phyloP scores from a whole-genome alignment of 2,888 invertebrate genomes.

The Leptodirus hochenwartii region DNA sequence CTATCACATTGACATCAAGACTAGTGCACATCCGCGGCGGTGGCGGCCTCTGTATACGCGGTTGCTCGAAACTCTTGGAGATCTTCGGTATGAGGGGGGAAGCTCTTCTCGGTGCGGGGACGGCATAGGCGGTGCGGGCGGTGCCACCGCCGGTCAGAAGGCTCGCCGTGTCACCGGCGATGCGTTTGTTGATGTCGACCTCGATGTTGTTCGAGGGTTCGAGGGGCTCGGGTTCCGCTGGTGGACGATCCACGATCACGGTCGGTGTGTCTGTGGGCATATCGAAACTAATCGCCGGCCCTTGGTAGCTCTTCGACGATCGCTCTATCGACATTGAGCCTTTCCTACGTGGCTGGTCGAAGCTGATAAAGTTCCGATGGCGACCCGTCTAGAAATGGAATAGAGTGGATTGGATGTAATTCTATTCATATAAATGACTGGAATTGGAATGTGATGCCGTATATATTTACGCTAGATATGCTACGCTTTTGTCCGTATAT shows the following conservation, averaged over 20 bases:
- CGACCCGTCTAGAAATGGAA: slow-evolving; percentile 13
- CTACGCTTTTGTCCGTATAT: too few relatives aligned
- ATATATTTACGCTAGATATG: too few relatives aligned
- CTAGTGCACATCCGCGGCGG: slow-evolving; percentile 23
- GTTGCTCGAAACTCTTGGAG: slow-evolving; percentile 25
- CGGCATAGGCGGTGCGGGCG: too few relatives aligned
- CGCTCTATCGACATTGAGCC: slow-evolving; percentile 18
- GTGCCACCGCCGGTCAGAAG: slow-evolving; percentile 7
- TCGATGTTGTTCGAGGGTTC: slow-evolving; percentile 14
- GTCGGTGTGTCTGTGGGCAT: slow-evolving; percentile 14
- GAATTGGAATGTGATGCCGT: too few relatives aligned
- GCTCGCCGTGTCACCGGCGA: too few relatives aligned
- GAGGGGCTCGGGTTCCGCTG: slow-evolving; percentile 12
- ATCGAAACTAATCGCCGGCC: not conserved
- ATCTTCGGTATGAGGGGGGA: slow-evolving; percentile 17
- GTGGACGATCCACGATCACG: slow-evolving; percentile 16
- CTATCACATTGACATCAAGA: slow-evolving; percentile 19
- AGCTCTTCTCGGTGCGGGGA: slow-evolving; percentile 7
- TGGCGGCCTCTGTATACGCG: slow-evolving; percentile 14
- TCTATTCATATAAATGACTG: too few relatives aligned
- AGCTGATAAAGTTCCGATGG: slow-evolving; percentile 24
- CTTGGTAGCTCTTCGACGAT: slow-evolving; percentile 12
- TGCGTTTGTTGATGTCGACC: slow-evolving; percentile 11
- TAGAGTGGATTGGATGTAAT: not conserved
- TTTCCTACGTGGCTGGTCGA: slow-evolving; percentile 22